phyloP scores from a whole-genome alignment of 1,140 invertebrate genomes.

The Chelonus insularis region DNA sequence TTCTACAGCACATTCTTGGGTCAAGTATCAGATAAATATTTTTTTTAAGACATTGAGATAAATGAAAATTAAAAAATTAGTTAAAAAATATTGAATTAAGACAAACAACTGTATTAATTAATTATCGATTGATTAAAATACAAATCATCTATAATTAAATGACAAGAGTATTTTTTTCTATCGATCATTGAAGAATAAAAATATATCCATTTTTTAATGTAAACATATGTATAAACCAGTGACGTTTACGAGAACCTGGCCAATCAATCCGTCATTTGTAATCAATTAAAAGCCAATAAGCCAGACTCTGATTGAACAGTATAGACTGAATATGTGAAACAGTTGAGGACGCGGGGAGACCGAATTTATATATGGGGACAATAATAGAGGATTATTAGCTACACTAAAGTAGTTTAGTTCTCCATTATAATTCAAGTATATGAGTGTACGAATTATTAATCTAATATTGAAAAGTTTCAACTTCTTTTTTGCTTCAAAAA shows the following conservation, averaged over 20 bases:
- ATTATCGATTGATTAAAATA: too few species aligned
- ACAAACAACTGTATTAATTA: not conserved
- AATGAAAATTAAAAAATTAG: not conserved
- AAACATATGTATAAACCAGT: not conserved
- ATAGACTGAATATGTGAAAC: slow-evolving; percentile 27
- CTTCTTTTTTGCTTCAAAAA: not conserved
- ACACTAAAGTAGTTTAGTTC: slow-evolving; percentile 44
- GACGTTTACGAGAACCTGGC: slow-evolving; percentile 31
- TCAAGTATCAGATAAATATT: slow-evolving; percentile 1
- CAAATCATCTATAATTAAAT: too few species aligned
- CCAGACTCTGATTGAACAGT: slow-evolving; percentile 52
- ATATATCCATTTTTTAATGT: not conserved
- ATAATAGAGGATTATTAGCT: slow-evolving; percentile 56
- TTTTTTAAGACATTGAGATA: not conserved
- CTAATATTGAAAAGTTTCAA: too few species aligned
- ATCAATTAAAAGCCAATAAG: slow-evolving; percentile 62
- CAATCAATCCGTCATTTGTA: slow-evolving; percentile 60
- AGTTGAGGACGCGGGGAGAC: slow-evolving; percentile 37
- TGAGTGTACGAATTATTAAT: not conserved
- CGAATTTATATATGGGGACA: slow-evolving; percentile 37
- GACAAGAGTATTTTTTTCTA: too few species aligned
- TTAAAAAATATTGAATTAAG: not conserved
- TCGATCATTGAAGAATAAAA: too few species aligned
- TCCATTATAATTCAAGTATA: slow-evolving; percentile 32
- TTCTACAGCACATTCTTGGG: not conserved